A percentile compares a stretch with the other conserved stretches of the same genome.
phyloP scores from a whole-genome alignment of 2,888 invertebrate species.

The Macrophya annulata region DNA sequence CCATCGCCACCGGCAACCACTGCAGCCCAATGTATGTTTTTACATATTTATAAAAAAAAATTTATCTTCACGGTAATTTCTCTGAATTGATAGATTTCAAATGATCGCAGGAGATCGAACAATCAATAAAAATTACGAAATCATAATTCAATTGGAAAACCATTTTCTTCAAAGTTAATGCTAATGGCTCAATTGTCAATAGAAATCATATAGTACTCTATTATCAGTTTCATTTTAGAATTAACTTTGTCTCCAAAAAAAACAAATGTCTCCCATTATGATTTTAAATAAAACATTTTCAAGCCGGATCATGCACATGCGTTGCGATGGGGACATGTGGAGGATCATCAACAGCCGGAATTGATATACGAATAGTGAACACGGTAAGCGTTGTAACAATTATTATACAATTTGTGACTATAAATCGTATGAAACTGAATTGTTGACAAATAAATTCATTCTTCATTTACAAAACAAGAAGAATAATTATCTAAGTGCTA shows the following conservation, averaged over 20 bases:
- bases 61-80: neutral
- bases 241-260: neutral
- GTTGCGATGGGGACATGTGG: slow-evolving; percentile 64
- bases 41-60: neutral
- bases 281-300: neutral
- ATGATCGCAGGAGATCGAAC: neutral
- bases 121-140: neutral
- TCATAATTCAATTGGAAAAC: neutral
- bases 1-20: neutral
- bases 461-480: too few species aligned
- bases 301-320: slow-evolving; percentile 63
- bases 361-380: slow-evolving; percentile 73
- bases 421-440: neutral
- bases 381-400: slow-evolving; percentile 60
- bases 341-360: slow-evolving; percentile 48
- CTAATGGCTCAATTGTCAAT: neutral
- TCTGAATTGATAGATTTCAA: neutral
- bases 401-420: neutral
- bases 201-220: neutral
- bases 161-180: neutral
- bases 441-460: too few species aligned
- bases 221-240: neutral
- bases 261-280: neutral
- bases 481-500: neutral
- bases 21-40: slow-evolving; percentile 22